These are phyloP conservation scores for Pangasius krempfi DNA, from an alignment of 2,797 vertebrate species.

Conservation along the genomic window DNA sequence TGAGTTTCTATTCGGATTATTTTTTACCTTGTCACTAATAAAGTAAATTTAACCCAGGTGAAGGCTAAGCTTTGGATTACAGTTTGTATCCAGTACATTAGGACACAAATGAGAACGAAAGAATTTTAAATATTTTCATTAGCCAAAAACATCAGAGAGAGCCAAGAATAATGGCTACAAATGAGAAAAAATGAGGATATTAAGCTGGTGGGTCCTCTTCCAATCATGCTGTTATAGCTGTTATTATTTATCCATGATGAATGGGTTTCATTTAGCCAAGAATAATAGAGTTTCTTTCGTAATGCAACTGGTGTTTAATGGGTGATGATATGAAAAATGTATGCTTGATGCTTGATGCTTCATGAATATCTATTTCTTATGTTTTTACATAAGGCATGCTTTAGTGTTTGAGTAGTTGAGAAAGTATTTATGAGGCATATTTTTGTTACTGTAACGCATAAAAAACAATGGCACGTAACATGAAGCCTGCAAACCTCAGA, in stretches of 20 bases:
- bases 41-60: not conserved
- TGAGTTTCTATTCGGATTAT: not conserved
- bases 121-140: not conserved
- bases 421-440: too few species aligned
- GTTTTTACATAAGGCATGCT: not conserved
- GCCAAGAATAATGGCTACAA: not conserved
- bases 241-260: constrained; percentile 25
- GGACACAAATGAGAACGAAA: not conserved
- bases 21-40: not conserved
- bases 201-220: not conserved
- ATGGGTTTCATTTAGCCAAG: constrained; percentile 47
- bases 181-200: constrained; percentile 7
- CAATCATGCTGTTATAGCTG: not conserved
- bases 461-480: not conserved
- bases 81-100: not conserved
- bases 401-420: not conserved
- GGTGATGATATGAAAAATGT: constrained; percentile 63
- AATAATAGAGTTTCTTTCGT: constrained; percentile 50
- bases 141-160: not conserved
- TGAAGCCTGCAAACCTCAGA: not conserved
- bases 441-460: not conserved
- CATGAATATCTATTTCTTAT: not conserved
- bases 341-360: constrained; percentile 17
- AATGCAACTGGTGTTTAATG: constrained; percentile 64
- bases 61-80: not conserved